Base-by-base conservation (phyloP, 92 coral and sea anemone genomes). In the Virgularia gustaviana region DNA sequence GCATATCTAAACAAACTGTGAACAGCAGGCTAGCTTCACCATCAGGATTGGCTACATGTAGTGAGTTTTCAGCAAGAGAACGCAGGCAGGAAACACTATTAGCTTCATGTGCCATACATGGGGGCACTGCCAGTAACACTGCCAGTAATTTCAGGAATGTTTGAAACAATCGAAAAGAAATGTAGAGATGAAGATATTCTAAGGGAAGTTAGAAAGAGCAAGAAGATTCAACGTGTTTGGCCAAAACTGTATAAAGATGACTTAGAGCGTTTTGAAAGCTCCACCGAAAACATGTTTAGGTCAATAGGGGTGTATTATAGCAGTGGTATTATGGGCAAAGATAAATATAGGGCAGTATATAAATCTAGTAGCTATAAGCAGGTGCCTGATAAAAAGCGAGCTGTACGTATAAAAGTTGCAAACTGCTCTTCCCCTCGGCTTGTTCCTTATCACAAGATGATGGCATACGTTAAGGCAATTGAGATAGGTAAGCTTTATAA, bases 241-340 rank as follows among this genome's bases (percentile, higher is more conserved):
- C 79, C 88, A 63, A 68, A 79, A 49, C 67, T 80, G 34, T 75
- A 79, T 67, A 84, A 84, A 63, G 30, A 68, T 32, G 36, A 72
- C 58, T 77, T 67, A 24, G 60, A 83, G 57, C n/a, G 51, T 44
- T 83, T 83, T 83, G 83, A 83, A 83, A 39, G 47, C n/a, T 83
- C 84, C 15, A 71, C 63, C 42, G 58, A 78, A 53, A 83, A 83
- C 73, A 51, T 24, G 49, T 79, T 78, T 15, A 68, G 75, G 16
- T 70, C 75, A 25, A 83, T 77, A 72, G 41, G 79, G 52, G 56
- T 78, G 39, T 83, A 83, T 56, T 83, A 61, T 76, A 49, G 82
- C 34, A 79, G 73, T 43, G 81, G 88, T 44, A 78, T 79, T 23
- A 73, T 73, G 81, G 88, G 84, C 35, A 84, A 84, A 57, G 66